Base-by-base conservation (phyloP, 2,888 invertebrate species). In the Uropetala carovei region DNA sequence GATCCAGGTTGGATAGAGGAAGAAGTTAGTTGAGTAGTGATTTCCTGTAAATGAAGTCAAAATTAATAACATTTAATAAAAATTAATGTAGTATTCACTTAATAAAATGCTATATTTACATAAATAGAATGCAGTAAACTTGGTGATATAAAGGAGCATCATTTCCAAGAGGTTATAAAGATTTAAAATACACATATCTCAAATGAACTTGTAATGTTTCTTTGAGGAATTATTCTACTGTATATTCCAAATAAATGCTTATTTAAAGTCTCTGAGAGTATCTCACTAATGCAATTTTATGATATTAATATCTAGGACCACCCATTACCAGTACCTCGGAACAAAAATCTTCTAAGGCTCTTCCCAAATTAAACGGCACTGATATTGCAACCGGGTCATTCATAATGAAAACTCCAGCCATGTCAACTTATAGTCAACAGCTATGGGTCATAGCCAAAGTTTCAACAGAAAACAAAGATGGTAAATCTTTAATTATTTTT, bases 361-460 rank as follows among this genome's bases (percentile, higher is more conserved):
- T 93, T 92, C 94, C 94, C 92, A 94, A 93, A 92, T 93, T 93
- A 30, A 97, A 97, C 94, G 95, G 96, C 30, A 96, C 96, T 94
- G 98, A 93, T 83, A 93, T 94, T 93, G 94, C 94, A 10, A 95
- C 95, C 56, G 96, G 99, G 0, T 99, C 99, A 5, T 99, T 98
- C 95, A 96, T 97, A 92, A 96, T 99, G 96, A 97, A 97, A 94
- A 98, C 98, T 86, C 98, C 98, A 0, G 96, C 97, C 30, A 96
- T 99, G 94, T 98, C 98, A 60, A 97, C 98, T 0, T 98, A 99
- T 94, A 97, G 98, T 92, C 99, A 99, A 94, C 99, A 99, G 94
- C 95, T 99, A 92, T 99, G 99, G 99, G 96, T 99, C 0, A 97
- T 98, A 93, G 98, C 98, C 0, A 97, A 98, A 94, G 96, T 99